Evolutionary conservation across 2,797 vertebrate species (phyloP), one percentile per base, ranked within the genome.

Genomic region (Paramormyrops hopkinsi): DNA sequence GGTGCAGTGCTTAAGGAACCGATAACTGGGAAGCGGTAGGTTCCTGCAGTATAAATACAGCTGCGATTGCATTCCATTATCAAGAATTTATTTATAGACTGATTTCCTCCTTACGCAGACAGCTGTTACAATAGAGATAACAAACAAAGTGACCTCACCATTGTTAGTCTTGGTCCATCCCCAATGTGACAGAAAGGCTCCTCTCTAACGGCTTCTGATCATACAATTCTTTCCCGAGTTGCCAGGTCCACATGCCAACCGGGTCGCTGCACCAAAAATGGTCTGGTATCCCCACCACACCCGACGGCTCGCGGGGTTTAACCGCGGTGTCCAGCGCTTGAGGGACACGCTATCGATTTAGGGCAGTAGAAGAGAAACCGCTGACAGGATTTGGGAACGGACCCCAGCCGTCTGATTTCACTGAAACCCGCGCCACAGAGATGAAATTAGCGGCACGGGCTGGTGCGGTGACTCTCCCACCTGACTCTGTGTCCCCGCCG

Each of bases 341-440:
- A 9, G 46, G 79, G 37, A 84, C n/a, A 44, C 3, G 19, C 46
- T 12, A 44, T 19, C 5, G n/a, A n/a, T 22, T 84, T 50, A 46
- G 33, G 46, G 3, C 41, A 8, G 79, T 46, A 50, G 44, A 84
- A 46, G n/a, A 3, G 48, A 84, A 84, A 41, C 79, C 46, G 59
- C 33, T 41, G 22, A 48, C 84, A 19, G 65, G 8, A 25, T 65
- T 51, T 41, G 14, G 44, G 37, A 89, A 41, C n/a, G 3, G 86
- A 84, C 83, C 56, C 88, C 82, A 82, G 83, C 87, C 65, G 51
- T 73, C 51, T 82, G 83, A 79, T 89, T 86, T 89, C 83, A 87
- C 88, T 89, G 86, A 44, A 90, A 90, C 59, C 50, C 9, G 79
- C 87, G 88, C 88, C 50, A 59, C 41, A 8, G 83, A 86, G 79